Evolutionary conservation across 2,797 vertebrate genomes (phyloP).

Genomic region (Lycodopsis pacificus): DNA sequence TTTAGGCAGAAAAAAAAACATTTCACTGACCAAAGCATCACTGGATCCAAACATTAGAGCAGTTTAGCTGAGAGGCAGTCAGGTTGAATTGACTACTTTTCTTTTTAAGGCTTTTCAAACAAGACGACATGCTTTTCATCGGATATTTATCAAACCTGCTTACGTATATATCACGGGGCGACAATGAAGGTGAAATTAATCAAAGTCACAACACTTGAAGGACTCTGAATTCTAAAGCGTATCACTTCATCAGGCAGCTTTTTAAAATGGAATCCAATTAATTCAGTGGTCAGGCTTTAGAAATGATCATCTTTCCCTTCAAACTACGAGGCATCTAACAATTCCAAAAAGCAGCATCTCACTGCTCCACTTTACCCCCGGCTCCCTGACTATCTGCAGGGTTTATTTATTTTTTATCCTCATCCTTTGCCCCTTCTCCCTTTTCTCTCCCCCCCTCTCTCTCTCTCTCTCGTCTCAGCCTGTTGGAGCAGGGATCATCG

Average conservation of each 20-base stretch:
- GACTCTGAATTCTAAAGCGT: conserved; percentile 50
- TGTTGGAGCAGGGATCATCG: conserved; percentile 76
- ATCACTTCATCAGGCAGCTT: conserved; percentile 59
- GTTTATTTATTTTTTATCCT: conserved; percentile 44
- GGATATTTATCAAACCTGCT: conserved; percentile 59
- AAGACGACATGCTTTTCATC: conserved; percentile 36
- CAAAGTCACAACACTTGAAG: conserved; percentile 66
- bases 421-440: conserved; percentile 27
- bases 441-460: conserved; percentile 19
- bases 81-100: conserved; percentile 29
- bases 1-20: conserved; percentile 34
- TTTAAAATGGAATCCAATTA: conserved; percentile 62
- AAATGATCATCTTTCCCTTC: conserved; percentile 57
- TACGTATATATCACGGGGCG: conserved; percentile 46
- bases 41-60: conserved; percentile 1
- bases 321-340: conserved; percentile 55
- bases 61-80: conserved; percentile 39
- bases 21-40: conserved; percentile 43
- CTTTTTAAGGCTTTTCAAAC: conserved; percentile 58
- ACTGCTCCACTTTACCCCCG: conserved; percentile 51
- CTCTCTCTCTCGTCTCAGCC: conserved; percentile 52
- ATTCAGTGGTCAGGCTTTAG: conserved; percentile 48
- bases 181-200: conserved; percentile 63
- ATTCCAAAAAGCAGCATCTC: conserved; percentile 47
- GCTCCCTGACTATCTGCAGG: conserved; percentile 56